Evolutionary conservation across 92 coral and sea anemone genomes (phyloP).

Genomic region (Parazoanthus darwini): DNA sequence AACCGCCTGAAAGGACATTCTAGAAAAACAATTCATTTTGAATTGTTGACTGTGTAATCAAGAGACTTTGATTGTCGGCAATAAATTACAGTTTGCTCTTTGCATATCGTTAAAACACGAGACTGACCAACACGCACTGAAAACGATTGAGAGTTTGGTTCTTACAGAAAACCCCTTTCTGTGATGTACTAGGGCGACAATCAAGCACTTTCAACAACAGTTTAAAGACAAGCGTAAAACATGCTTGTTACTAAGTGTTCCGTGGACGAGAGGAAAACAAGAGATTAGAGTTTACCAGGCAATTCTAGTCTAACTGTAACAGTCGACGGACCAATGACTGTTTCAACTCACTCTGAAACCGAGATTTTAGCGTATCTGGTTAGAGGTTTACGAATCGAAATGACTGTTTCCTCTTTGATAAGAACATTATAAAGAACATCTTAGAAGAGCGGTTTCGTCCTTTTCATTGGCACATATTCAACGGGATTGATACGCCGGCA

Average conservation of each 20-base stretch:
- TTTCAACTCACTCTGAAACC: neutral
- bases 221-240: neutral
- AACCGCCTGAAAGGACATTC: constrained; percentile 7
- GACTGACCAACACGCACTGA: neutral
- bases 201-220: neutral
- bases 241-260: neutral
- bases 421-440: neutral
- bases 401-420: neutral
- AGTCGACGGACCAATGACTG: neutral
- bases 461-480: neutral
- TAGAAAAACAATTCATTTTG: constrained; percentile 5
- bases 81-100: neutral
- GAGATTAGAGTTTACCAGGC: neutral
- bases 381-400: neutral
- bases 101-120: neutral
- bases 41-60: neutral
- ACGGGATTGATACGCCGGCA: neutral
- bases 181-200: neutral
- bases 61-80: neutral
- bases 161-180: neutral
- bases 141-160: neutral
- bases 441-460: neutral
- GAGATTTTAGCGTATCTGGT: neutral
- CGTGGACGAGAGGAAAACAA: neutral
- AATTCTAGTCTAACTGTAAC: too few relatives aligned